A percentile compares a stretch with the other conserved stretches of the same genome.
phyloP scores from a whole-genome alignment of 1,140 invertebrate genomes.

The Calliopsis andreniformis region DNA sequence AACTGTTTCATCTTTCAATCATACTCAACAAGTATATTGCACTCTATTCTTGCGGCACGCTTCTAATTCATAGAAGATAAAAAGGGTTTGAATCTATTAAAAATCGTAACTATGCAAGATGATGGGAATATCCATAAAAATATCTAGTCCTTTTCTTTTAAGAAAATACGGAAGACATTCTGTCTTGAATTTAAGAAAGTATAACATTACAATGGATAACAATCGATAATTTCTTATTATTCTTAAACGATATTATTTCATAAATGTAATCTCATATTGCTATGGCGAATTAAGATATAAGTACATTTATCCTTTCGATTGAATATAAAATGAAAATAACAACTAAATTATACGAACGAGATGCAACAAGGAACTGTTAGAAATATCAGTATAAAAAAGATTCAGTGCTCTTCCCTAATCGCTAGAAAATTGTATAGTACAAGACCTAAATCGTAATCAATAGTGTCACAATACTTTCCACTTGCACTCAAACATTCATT shows the following conservation, averaged over 20 bases:
- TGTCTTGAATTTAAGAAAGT: constrained; percentile 48
- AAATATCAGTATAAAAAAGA: constrained; percentile 74
- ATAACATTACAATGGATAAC: constrained; percentile 55
- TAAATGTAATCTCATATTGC: constrained; percentile 46
- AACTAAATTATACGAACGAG: constrained; percentile 68
- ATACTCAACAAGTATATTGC: constrained; percentile 36
- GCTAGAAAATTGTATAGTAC: constrained; percentile 65
- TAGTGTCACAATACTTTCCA: constrained; percentile 64
- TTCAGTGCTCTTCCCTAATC: constrained; percentile 68
- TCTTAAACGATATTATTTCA: constrained; percentile 47
- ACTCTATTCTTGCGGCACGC: constrained; percentile 27
- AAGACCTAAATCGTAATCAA: constrained; percentile 60
- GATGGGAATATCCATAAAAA: constrained; percentile 44
- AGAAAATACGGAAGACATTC: constrained; percentile 60
- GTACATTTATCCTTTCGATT: constrained; percentile 51
- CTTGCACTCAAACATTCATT: constrained; percentile 53
- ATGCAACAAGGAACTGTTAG: constrained; percentile 75
- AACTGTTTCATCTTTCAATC: constrained; percentile 5
- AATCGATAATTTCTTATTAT: constrained; percentile 47
- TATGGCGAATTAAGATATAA: constrained; percentile 55
- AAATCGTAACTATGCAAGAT: constrained; percentile 17
- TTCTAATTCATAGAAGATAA: constrained; percentile 18
- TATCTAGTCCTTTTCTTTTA: constrained; percentile 39
- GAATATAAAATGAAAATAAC: constrained; percentile 54
- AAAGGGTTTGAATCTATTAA: constrained; percentile 16